Evolutionary conservation across 2,888 invertebrate genomes (phyloP).

Genomic region (Tachina fera): DNA sequence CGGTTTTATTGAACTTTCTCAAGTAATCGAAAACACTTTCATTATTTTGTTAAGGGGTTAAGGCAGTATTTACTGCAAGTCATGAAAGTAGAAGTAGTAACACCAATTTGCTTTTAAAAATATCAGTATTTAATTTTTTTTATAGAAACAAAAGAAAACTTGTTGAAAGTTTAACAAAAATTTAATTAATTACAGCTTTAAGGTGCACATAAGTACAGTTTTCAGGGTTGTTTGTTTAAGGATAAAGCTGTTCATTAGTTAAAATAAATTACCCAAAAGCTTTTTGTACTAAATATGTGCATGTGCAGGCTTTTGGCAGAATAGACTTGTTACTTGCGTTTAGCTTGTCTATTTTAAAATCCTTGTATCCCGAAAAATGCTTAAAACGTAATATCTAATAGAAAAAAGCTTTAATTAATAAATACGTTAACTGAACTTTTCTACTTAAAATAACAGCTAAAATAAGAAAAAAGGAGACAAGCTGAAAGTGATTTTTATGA

Average conservation of each 20-base stretch:
- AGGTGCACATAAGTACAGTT: conserved; percentile 8
- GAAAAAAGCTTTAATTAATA: too few relatives aligned
- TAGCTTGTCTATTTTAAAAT: too few relatives aligned
- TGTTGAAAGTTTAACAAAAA: conserved; percentile 26
- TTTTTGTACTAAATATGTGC: too few relatives aligned
- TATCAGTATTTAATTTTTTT: not conserved
- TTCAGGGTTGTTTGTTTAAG: not conserved
- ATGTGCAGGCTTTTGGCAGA: too few relatives aligned
- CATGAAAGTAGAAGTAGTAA: conserved; percentile 2
- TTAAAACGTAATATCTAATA: too few relatives aligned
- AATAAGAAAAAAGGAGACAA: too few relatives aligned
- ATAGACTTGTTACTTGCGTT: too few relatives aligned
- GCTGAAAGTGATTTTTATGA: too few relatives aligned
- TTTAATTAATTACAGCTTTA: conserved; percentile 22
- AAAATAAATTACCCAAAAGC: not conserved
- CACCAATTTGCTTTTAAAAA: not conserved
- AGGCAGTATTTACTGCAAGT: not conserved
- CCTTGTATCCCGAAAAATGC: too few relatives aligned
- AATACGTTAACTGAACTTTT: too few relatives aligned
- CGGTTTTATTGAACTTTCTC: conserved; percentile 16
- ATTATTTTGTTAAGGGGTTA: conserved; percentile 24
- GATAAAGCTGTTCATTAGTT: too few relatives aligned
- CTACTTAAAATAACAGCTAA: too few relatives aligned
- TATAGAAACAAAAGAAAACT: conserved; percentile 20
- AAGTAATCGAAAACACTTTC: conserved; percentile 45